Evolutionary conservation across 2,113 vertebrate genomes (phyloP), one percentile per base, ranked within the genome.

Genomic region (Ameiurus melas): DNA sequence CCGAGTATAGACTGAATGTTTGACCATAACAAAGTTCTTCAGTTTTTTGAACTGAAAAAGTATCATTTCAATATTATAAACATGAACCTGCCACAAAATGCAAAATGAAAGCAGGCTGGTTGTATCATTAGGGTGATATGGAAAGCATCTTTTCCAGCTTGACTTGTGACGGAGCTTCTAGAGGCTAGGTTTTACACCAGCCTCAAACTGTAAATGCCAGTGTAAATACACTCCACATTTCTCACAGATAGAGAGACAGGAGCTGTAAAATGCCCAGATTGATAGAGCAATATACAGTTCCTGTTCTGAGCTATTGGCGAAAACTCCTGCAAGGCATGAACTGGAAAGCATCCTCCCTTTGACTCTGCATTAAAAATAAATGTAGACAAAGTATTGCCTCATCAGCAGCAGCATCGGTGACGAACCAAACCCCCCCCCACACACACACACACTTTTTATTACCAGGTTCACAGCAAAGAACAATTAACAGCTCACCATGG

Each of bases 231-330:
- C 94, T 93, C 92, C 93, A 93, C 92, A 92, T 93, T 94, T 94
- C 93, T 94, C 94, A 94, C 85, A 91, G 90, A 92, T 91, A 86
- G 90, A 62, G 90, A 93, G 33, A 91, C 92, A 71, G 90, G 75
- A 82, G 93, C 92, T 90, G 93, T 95, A 95, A 95, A 96, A 95
- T 89, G 93, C 53, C 75, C 88, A 92, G 94, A 96, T 94, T 94
- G 94, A 95, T 95, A 89, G 95, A 94, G 92, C 93, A 91, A 92
- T 92, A 92, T 93, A 92, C 92, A 92, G 91, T 93, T 92, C 93
- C 91, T 93, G 93, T 92, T 93, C 83, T 75, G 92, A 93, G 93
- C 91, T 92, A 90, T 93, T 86, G 95, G 93, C 92, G 92, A 93
- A 94, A 93, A 93, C 91, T 93, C 93, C 94, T 91, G 89, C 81